Conservation (phyloP, 2,113 vertebrate genomes). For the Aramus guarauna region DNA sequence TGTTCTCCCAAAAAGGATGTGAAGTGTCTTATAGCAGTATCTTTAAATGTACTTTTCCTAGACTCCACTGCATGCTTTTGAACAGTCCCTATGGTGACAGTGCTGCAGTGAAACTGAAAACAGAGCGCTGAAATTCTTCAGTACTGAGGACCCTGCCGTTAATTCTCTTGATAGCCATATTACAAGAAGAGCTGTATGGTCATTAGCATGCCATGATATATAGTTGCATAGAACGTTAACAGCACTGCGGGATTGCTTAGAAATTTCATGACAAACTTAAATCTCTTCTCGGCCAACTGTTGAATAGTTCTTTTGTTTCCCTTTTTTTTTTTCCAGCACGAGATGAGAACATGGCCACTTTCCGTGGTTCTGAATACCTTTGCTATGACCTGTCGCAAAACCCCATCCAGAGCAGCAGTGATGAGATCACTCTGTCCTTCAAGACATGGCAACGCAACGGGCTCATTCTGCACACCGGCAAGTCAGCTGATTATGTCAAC, state of each 20-base stretch:
- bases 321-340: slow-evolving; percentile 75
- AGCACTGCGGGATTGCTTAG: not conserved
- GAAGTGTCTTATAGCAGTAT: not conserved
- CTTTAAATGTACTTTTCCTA: not conserved
- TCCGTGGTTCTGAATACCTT: slow-evolving; percentile 96
- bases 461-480: slow-evolving; percentile 97
- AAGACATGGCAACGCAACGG: slow-evolving; percentile 97
- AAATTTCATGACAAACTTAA: not conserved
- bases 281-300: not conserved
- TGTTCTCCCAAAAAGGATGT: not conserved
- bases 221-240: not conserved
- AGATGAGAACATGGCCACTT: slow-evolving; percentile 96
- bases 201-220: not conserved
- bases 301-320: not conserved
- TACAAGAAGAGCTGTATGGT: not conserved
- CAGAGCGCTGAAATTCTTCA: not conserved
- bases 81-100: not conserved
- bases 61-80: not conserved
- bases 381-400: slow-evolving; percentile 98
- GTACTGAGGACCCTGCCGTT: not conserved
- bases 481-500: slow-evolving; percentile 98
- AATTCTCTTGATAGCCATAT: not conserved
- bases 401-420: slow-evolving; percentile 98
- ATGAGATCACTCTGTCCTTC: slow-evolving; percentile 97
- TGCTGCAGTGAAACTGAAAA: slow-evolving; percentile 1